These are phyloP conservation scores for Gymnobelideus leadbeateri DNA, from an alignment of 2,113 vertebrate genomes.

Conservation along the genomic window DNA sequence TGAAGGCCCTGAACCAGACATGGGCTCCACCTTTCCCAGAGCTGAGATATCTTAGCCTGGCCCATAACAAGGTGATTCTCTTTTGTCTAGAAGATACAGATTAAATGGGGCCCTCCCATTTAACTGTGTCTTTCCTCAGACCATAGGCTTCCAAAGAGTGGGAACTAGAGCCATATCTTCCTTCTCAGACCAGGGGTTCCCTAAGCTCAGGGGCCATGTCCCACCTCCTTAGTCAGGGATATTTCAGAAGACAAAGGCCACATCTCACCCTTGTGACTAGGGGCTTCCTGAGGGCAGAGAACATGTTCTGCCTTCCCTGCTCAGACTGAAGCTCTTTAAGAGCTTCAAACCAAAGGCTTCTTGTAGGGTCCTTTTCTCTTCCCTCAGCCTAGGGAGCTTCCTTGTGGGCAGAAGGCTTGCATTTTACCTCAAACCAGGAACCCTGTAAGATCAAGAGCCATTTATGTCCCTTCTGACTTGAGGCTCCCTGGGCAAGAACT, in stretches of 20 bases:
- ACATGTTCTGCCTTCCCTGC: neutral
- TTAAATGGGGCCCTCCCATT: neutral
- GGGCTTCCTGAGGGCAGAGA: neutral
- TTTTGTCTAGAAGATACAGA: constrained; percentile 5
- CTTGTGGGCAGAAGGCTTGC: neutral
- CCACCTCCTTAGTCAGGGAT: neutral
- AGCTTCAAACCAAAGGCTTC: neutral
- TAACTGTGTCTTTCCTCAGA: neutral
- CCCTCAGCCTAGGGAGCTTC: neutral
- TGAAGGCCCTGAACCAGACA: constrained; percentile 59
- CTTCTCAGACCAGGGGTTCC: neutral
- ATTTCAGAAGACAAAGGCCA: neutral
- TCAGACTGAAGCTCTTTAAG: neutral
- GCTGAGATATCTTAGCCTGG: constrained; percentile 88
- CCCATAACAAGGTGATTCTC: constrained; percentile 89
- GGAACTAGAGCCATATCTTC: neutral
- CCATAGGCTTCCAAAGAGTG: neutral
- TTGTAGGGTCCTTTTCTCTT: neutral
- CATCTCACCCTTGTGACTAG: neutral
- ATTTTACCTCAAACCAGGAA: neutral
- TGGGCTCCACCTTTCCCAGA: constrained; percentile 85
- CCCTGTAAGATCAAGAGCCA: neutral
- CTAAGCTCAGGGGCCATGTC: neutral
- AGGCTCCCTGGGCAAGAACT: neutral
- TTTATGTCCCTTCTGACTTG: neutral